Conservation (phyloP, 2,797 vertebrate species). For the Cetoscarus ocellatus region DNA sequence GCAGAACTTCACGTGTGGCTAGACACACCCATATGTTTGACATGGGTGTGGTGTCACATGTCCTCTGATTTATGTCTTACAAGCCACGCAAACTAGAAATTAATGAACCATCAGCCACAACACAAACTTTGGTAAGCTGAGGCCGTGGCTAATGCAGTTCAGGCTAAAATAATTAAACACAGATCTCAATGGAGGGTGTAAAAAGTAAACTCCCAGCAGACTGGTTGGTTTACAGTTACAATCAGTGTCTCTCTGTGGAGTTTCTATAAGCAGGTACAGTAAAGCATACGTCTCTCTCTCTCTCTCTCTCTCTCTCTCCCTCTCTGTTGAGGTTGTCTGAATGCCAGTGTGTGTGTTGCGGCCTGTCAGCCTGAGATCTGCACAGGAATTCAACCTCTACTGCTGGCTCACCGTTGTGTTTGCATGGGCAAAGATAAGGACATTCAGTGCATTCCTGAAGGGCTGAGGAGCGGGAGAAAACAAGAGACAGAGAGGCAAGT, state of each 20-base stretch:
- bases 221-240: not conserved
- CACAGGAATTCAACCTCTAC: slow-evolving; percentile 75
- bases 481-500: slow-evolving; percentile 9
- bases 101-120: too few relatives aligned
- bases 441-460: slow-evolving; percentile 79
- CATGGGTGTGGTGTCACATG: too few relatives aligned
- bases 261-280: slow-evolving; percentile 7
- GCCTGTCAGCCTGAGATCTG: slow-evolving; percentile 56
- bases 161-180: too few relatives aligned
- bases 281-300: slow-evolving; percentile 10
- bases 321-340: slow-evolving; percentile 23
- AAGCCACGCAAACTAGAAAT: too few relatives aligned
- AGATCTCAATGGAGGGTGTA: too few relatives aligned
- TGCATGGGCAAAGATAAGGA: slow-evolving; percentile 78
- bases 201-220: not conserved
- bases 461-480: slow-evolving; percentile 32
- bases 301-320: too few relatives aligned
- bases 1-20: too few relatives aligned
- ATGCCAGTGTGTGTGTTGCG: slow-evolving; percentile 51
- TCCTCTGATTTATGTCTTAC: too few relatives aligned
- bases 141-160: too few relatives aligned
- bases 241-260: not conserved
- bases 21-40: too few relatives aligned
- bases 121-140: too few relatives aligned
- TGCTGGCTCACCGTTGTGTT: slow-evolving; percentile 70